These are phyloP conservation scores for Pogona vitticeps DNA, from an alignment of 2,113 vertebrate genomes.

Conservation along the genomic window DNA sequence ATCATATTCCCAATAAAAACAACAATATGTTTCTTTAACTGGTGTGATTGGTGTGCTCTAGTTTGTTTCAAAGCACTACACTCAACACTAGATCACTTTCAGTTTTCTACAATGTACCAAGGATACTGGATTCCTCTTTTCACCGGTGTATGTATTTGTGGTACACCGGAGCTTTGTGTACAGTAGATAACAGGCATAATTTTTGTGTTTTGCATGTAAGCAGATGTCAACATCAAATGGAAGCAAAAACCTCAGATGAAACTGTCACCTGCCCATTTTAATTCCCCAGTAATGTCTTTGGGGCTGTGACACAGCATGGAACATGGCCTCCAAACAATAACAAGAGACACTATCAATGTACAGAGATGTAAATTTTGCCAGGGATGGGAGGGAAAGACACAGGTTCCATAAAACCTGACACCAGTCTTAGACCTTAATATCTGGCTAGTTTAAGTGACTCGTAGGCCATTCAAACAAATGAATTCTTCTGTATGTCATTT, in stretches of 20 bases:
- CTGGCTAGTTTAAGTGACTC: not conserved
- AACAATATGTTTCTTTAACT: no score
- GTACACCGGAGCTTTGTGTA: not conserved
- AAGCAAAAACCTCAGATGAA: not conserved
- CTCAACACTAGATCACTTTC: not conserved
- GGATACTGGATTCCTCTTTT: not conserved
- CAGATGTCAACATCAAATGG: not conserved
- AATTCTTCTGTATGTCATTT: slow-evolving; percentile 6
- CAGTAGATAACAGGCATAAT: not conserved
- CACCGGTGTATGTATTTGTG: no score
- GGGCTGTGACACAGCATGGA: no score
- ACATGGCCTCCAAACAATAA: no score
- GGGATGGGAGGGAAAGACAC: not conserved
- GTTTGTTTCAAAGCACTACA: not conserved
- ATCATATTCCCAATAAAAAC: no score
- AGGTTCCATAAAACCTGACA: not conserved
- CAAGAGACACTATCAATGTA: no score
- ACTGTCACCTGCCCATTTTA: no score
- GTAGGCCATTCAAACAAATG: not conserved
- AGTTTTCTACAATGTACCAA: not conserved
- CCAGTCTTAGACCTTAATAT: no score
- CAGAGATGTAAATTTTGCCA: not conserved
- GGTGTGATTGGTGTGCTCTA: not conserved
- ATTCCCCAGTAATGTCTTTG: no score
- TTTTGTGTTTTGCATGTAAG: not conserved